Base-by-base conservation (phyloP, 2,888 invertebrate genomes). In the Ommatoiulus sabulosus region DNA sequence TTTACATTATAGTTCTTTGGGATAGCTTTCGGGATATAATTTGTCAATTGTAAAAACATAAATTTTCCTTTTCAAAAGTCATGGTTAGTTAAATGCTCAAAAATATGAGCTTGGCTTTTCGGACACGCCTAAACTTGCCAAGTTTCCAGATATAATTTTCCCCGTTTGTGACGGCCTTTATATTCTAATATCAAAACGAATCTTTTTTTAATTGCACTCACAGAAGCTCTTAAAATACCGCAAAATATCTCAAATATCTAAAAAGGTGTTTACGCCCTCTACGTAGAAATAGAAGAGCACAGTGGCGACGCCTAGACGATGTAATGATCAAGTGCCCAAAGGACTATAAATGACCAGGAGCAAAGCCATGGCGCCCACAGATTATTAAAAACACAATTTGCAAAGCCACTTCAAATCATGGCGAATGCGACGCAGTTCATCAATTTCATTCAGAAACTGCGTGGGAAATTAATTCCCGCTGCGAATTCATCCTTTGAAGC, bases 311-410 rank as follows among this genome's bases (percentile, higher is more conserved):
- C 8, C 72, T 24, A 0, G 17, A 57, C 72, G 63, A 63, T 63
- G 6, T 20, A 20, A n/a, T 63, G 63, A 20, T n/a, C 63, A 63
- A n/a, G 24, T 72, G 72, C 72, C 72, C 24, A n/a, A 24, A 0
- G 1, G 24, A 24, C 1, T 24, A 72, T 24, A 24, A 24, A 20
- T 24, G 6, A 72, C 63, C 17, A 57, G 4, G 63, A n/a, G 63
- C 63, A 12, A 48, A 48, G 48, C 48, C 48, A 24, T 24, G 72
- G 24, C 72, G 72, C 72, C 72, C 0, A 24, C 10, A 24, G n/a
- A 24, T 72, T 63, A 63, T 63, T 72, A 72, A 72, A 35, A 35
- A 72, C 24, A 7, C 72, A 24, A 72, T 72, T 72, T 72, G 72
- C 24, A 24, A 72, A 72, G 8, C 72, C 0, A n/a, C 72, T 72